Evolutionary conservation across 2,888 invertebrate genomes (phyloP), one percentile per base, ranked within the genome.

Genomic region (Dolichomitus sp.): DNA sequence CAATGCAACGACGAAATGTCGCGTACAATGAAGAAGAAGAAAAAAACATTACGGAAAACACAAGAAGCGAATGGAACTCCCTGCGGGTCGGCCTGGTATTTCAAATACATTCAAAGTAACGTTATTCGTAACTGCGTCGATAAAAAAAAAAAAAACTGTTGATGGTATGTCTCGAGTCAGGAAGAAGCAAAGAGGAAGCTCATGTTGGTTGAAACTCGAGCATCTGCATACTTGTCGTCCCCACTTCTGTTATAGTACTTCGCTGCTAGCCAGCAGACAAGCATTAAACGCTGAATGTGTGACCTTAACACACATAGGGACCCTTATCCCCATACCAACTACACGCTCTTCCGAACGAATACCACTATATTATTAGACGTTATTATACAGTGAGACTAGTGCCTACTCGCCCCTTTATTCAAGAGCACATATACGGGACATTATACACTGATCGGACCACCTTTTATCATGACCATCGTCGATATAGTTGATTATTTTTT

Each of bases 81-180:
- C 84, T 85, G 84, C 85, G 87, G 84, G 87, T 87, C 87, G 88
- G 81, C 87, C 73, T 86, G 83, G 85, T 80, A 89, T 87, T 87
- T 85, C 86, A 85, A 85, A 85, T 85, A 90, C 86, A 88, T 90
- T 90, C 84, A 86, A 85, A 84, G 48, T 76, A 85, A 88, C 80
- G 84, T 88, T 87, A 74, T 88, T 88, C 72, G 88, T 87, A 37
- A 89, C 85, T 6, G 83, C 87, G 90, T 90, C 89, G 89, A 90
- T 89, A 86, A 78, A 73, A 74, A 68, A 80, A 48, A 80, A 48
- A 50, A 80, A 59, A 59, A 23, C 11, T 1, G 54, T 27, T 27
- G 4, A 14, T n/a, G 33, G 57, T 30, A n/a, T 11, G 30, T 0
- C 7, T 12, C 30, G 37, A 33, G 23, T 40, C 27, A 57, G 57